Percentiles rank a stretch among this genome's conserved stretches.
Evolutionary conservation across 2,888 invertebrate genomes (phyloP).

Genomic region (Leucophenga montana): DNA sequence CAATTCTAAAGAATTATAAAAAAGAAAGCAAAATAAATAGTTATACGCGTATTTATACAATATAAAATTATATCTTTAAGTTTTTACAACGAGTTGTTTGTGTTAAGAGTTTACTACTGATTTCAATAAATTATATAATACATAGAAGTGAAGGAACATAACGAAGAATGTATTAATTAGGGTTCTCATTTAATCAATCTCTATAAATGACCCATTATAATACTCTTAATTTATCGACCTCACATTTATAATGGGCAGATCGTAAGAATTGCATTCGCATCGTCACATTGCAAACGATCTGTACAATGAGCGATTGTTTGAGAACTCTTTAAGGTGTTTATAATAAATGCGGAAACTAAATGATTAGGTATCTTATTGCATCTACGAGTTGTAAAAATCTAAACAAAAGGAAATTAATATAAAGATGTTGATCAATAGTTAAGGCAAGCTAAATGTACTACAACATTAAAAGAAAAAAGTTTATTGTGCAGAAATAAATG

Average conservation of each 20-base stretch:
- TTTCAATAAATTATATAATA: conserved; percentile 27
- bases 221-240: too few relatives aligned
- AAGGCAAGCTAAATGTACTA: conserved; percentile 9
- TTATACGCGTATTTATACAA: conserved; percentile 44
- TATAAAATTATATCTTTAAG: conserved; percentile 49
- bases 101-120: conserved; percentile 47
- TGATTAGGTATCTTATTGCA: too few relatives aligned
- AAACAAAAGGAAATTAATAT: too few relatives aligned
- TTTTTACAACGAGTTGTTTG: conserved; percentile 58
- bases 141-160: background rate
- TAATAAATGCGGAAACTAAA: too few relatives aligned
- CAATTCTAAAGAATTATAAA: conserved; percentile 62
- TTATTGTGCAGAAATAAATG: conserved; percentile 20
- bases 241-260: too few relatives aligned
- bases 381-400: too few relatives aligned
- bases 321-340: too few relatives aligned
- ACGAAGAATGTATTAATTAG: background rate
- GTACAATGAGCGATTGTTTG: too few relatives aligned
- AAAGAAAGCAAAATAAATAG: conserved; percentile 42
- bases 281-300: too few relatives aligned
- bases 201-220: too few relatives aligned
- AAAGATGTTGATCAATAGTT: background rate
- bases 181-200: too few relatives aligned
- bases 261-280: too few relatives aligned
- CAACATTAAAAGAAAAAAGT: conserved; percentile 5